Percentiles rank a stretch among this genome's conserved stretches.
Evolutionary conservation across 2,888 invertebrate genomes (phyloP).

Genomic region (Stenotaenia linearis): DNA sequence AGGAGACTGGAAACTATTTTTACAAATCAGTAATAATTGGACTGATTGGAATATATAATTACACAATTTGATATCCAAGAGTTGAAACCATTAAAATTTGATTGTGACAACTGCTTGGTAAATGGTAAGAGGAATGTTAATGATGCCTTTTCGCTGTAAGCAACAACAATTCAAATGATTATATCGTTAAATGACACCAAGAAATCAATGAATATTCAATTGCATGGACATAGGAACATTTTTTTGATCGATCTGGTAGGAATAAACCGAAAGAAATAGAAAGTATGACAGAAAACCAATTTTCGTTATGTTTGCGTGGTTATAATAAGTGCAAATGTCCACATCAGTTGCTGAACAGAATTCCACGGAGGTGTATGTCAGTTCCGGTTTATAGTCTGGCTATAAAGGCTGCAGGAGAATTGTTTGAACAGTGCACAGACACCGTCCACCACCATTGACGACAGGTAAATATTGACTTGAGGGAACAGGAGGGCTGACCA

Average conservation of each 20-base stretch:
- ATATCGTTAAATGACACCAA: background rate
- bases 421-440: background rate
- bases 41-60: background rate
- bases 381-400: background rate
- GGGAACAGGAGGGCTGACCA: background rate
- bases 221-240: background rate
- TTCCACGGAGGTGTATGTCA: conserved; percentile 2
- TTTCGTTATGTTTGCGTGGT: background rate
- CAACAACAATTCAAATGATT: background rate
- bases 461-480: background rate
- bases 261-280: background rate
- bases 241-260: background rate
- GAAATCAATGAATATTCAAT: background rate
- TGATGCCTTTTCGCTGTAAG: background rate
- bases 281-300: background rate
- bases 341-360: background rate
- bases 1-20: background rate
- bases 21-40: too few species aligned
- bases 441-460: background rate
- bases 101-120: background rate
- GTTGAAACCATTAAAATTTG: background rate
- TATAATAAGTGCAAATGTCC: background rate
- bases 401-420: background rate
- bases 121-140: background rate
- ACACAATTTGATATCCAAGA: background rate